Conservation (phyloP, 2,113 vertebrate species). For the Carassius gibelio region DNA sequence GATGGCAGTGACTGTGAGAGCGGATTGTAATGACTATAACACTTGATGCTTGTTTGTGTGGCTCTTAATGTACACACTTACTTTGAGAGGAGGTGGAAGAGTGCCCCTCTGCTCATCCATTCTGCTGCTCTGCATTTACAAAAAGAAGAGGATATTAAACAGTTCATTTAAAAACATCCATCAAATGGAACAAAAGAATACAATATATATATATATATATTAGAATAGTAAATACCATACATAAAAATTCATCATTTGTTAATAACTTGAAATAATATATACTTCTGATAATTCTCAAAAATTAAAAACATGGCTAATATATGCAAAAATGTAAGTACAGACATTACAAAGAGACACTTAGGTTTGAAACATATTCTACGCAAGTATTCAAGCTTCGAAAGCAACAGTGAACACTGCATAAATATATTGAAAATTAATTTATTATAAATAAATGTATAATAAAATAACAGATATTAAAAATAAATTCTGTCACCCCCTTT, state of each 20-base stretch:
- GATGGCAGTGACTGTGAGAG: not conserved
- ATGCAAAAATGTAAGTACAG: not conserved
- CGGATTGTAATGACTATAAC: not conserved
- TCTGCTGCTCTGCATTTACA: conserved; percentile 80
- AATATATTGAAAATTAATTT: not conserved
- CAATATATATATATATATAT: too few relatives aligned
- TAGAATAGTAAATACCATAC: not conserved
- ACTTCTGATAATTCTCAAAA: not conserved
- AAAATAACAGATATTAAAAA: not conserved
- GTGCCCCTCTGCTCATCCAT: conserved; percentile 85
- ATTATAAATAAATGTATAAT: not conserved
- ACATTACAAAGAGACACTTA: not conserved
- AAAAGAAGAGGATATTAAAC: conserved; percentile 25
- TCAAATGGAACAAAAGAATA: not conserved
- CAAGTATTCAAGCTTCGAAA: not conserved
- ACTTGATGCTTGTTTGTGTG: conserved; percentile 3
- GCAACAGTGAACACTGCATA: not conserved
- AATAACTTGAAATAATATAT: not conserved
- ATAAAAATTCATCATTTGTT: not conserved
- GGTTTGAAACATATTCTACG: not conserved
- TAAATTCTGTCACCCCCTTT: not conserved
- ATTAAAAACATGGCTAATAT: not conserved
- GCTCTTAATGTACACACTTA: conserved; percentile 16
- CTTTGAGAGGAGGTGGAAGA: conserved; percentile 85
- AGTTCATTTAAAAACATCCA: not conserved